Evolutionary conservation across 2,888 invertebrate species (phyloP).

Genomic region (Gryllus longicercus): DNA sequence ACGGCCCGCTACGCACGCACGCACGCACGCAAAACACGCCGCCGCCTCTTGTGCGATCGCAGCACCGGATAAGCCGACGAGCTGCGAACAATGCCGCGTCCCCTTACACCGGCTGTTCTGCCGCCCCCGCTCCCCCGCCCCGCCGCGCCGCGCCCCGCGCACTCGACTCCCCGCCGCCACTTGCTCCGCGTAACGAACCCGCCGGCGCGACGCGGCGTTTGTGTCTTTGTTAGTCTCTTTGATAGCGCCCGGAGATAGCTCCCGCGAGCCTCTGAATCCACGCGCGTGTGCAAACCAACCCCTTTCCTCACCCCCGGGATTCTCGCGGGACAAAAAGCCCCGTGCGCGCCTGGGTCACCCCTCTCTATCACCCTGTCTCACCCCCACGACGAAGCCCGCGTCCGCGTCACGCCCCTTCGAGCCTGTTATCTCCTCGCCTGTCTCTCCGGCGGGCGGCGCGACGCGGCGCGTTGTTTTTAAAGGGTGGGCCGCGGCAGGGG

Average conservation of each 20-base stretch:
- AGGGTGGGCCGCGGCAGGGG: too few relatives aligned
- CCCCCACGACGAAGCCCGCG: background rate
- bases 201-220: background rate
- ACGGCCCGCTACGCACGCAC: too few relatives aligned
- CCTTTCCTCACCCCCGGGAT: background rate
- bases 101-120: background rate
- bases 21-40: background rate
- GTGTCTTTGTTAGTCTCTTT: too few relatives aligned
- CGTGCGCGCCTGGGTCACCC: background rate
- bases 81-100: slow-evolving; percentile 1
- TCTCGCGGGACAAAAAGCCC: background rate
- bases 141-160: too few relatives aligned
- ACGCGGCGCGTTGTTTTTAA: background rate
- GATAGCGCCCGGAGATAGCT: too few relatives aligned
- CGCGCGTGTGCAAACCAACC: background rate
- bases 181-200: background rate
- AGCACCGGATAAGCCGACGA: background rate
- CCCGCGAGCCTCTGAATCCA: background rate
- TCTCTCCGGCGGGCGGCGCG: background rate
- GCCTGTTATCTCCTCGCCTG: background rate
- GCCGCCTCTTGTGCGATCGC: background rate
- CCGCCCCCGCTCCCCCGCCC: background rate
- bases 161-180: background rate
- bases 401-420: background rate
- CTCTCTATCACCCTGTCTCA: background rate